phyloP scores from a whole-genome alignment of 2,797 vertebrate genomes.

The Notolabrus celidotus region DNA sequence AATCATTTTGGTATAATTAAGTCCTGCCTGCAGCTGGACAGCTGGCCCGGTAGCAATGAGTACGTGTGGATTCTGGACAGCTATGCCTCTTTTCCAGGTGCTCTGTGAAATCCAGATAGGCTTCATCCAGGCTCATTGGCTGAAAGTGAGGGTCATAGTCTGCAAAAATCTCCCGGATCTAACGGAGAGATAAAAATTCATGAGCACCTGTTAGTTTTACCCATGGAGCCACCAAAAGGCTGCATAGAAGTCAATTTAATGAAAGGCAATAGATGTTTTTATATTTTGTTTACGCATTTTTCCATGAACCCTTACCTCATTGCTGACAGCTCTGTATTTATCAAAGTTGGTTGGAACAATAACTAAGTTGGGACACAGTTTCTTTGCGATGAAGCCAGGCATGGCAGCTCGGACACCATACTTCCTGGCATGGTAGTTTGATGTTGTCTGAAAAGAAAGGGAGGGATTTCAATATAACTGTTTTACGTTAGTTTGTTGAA shows the following conservation, averaged over 20 bases:
- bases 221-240: not conserved
- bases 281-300: not conserved
- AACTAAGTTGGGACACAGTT: constrained; percentile 92
- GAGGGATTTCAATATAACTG: not conserved
- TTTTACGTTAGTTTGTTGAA: not conserved
- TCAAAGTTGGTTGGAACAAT: constrained; percentile 94
- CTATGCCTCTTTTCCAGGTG: constrained; percentile 90
- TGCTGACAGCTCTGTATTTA: constrained; percentile 93
- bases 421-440: constrained; percentile 96
- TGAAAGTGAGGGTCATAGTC: constrained; percentile 95
- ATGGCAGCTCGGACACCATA: constrained; percentile 97
- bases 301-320: constrained; percentile 86
- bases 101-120: constrained; percentile 95
- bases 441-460: constrained; percentile 89
- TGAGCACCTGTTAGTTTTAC: constrained; percentile 19
- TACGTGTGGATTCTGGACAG: constrained; percentile 90
- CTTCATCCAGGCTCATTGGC: constrained; percentile 96
- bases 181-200: constrained; percentile 49
- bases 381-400: constrained; percentile 99
- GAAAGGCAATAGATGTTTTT: not conserved
- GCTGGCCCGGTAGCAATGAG: constrained; percentile 71
- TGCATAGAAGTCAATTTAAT: not conserved
- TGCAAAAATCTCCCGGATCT: constrained; percentile 93
- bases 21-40: constrained; percentile 59
- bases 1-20: constrained; percentile 16